Base-by-base conservation (phyloP, 2,113 vertebrate genomes). In the Cheirogaleus medius region DNA sequence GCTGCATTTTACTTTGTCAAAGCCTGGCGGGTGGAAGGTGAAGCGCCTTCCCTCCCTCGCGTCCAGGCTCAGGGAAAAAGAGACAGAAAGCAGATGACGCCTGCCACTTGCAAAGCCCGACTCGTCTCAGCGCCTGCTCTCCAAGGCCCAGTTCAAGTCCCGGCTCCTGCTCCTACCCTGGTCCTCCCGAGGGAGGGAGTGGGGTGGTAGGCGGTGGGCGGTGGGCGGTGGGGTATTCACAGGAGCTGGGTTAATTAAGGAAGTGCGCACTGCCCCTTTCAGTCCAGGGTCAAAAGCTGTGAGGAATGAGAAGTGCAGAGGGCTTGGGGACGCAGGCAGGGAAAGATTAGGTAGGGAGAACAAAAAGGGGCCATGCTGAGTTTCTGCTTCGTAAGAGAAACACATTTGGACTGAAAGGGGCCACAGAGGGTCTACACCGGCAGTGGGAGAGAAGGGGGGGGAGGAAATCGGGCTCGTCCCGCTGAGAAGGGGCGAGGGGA, bases 81-180 rank as follows among this genome's bases (percentile, higher is more conserved):
- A n/a, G 37, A 27, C 69, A 37, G 47, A 63, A 69, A 82, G 49
- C 27, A 6, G 6, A 29, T 11, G 25, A 52, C 18, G 34, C 18
- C 6, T 2, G 63, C 21, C 21, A 17, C 42, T 17, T 10, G 5
- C 39, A 0, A 6, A 29, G 39, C 49, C 20, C 6, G 1, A n/a
- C 32, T 14, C 12, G 23, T 1, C 58, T 20, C 58, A 12, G 25
- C 58, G 13, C 42, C 71, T 74, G 71, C 23, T 44, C 25, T 6
- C 42, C 7, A 1, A 4, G 27, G 23, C 39, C 69, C 69, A 42
- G 37, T 39, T 73, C 69, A 73, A 73, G 25, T 14, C 23, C 37
- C 12, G 0, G 39, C 69, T 42, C 39, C 39, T 11, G 3, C 71
- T 47, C 25, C 71, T 1, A 0, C 25, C 25, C 13, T 0, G 13